A percentile compares a stretch with the other conserved stretches of the same genome.
These are phyloP conservation scores for Oryzias woworae DNA, from an alignment of 2,113 vertebrate genomes.

Conservation along the genomic window DNA sequence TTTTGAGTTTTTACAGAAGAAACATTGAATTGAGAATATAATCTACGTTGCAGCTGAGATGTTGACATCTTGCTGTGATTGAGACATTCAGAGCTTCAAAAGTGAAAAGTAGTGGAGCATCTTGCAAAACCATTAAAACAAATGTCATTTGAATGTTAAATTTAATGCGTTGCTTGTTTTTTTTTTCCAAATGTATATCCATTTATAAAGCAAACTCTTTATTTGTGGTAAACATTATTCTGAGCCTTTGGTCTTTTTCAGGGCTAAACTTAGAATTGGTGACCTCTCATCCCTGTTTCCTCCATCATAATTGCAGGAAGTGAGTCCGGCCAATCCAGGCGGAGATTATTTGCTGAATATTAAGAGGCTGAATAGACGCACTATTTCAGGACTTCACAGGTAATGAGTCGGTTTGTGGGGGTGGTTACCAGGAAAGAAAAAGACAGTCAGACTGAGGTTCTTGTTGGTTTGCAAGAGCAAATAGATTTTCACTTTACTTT, in stretches of 20 bases:
- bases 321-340: constrained; percentile 49
- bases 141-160: too few relatives aligned
- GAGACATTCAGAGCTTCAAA: too few relatives aligned
- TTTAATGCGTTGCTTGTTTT: neutral
- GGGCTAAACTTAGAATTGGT: constrained; percentile 62
- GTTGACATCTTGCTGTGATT: too few relatives aligned
- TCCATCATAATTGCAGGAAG: constrained; percentile 66
- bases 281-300: constrained; percentile 62
- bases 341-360: constrained; percentile 44
- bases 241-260: constrained; percentile 25
- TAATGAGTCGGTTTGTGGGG: constrained; percentile 14
- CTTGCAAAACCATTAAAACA: too few relatives aligned
- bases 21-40: too few relatives aligned
- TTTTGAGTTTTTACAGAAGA: constrained; percentile 9
- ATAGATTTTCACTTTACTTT: neutral
- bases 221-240: constrained; percentile 19
- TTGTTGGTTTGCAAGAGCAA: neutral
- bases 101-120: too few relatives aligned
- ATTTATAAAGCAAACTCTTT: neutral
- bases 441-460: neutral
- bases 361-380: constrained; percentile 50
- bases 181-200: constrained; percentile 5
- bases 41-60: too few relatives aligned
- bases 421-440: neutral
- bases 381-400: constrained; percentile 35